Evolutionary conservation across 2,113 vertebrate species (phyloP), one percentile per base, ranked within the genome.

Genomic region (Macrotis lagotis): DNA sequence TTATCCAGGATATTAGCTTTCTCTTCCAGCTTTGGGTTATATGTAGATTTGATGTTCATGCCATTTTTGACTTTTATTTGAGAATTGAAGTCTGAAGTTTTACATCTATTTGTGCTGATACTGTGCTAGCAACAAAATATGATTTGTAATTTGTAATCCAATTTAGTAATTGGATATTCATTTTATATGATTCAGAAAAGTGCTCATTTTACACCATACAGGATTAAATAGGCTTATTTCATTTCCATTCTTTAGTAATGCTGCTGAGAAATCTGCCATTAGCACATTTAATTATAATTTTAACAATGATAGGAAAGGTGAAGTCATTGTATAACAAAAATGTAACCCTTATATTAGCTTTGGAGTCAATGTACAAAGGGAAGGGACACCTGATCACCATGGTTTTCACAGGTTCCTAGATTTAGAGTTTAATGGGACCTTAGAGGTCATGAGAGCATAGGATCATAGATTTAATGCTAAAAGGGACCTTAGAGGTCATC

Each of bases 211-310:
- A 90, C 48, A 90, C 3, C 26, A 89, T 25, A 25, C 12, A 83
- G 48, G 49, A 50, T 90, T 44, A 49, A 44, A 48, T 51, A 48
- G 0, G 14, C 28, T 91, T 66, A 0, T 31, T 89, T n/a, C 44
- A 66, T 51, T 93, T 92, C 3, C 16, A 11, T 2, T 93, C 90
- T 48, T 14, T 91, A 51, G 47, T 49, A 48, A 3, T 95, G 25
- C 55, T 90, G 2, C 93, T 93, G 74, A 88, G 22, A 97, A 96
- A 91, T 93, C 14, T 90, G 93, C 49, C 31, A 93, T 6, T 48
- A 88, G 48, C 88, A 83, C 44, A 94, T 22, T 44, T 83, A 91
- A 94, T 93, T 44, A 52, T 83, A 52, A 9, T 93, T 25, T 90
- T 94, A 0, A 91, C 90, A 93, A 88, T 93, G 31, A 47, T 47